Base-by-base conservation (phyloP, 2,888 invertebrate species). In the Linnaemya tessellans region DNA sequence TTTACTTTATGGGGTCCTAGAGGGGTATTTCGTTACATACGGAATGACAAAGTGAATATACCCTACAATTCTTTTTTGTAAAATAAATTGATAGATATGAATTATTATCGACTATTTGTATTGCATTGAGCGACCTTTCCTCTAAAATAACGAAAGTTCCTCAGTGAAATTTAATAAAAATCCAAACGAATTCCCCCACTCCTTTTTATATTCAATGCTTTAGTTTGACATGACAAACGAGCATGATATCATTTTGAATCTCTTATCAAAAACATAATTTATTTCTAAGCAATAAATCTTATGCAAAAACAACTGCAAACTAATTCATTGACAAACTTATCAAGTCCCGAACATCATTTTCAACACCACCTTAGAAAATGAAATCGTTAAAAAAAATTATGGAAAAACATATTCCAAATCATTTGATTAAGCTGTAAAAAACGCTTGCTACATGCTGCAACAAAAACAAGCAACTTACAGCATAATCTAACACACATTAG, bases 351-450 rank as follows among this genome's bases (percentile, higher is more conserved):
- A 74, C 20, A 58, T 30, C 11, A 68, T 35, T 54, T 30, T 43
- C 62, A 54, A 22, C 56, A 79, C 35, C 62, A 79, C 20, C 62
- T 79, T 15, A 51, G 51, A 38, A 78, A 73, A 71, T 56, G 65
- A 46, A 35, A 74, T 20, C 13, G 20, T 30, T 15, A 38, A 58
- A 51, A 70, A 49, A 51, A 70, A 8, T 9, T 54, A 1, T 9
- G 15, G 65, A 38, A 25, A 65, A 68, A 7, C 4, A 60, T 49
- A 20, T 58, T 46, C 77, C 56, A 81, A 74, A 43, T 74, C 56
- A 43, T 78, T 78, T 81, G 84, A 84, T 84, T 81, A 78, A 84
- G 78, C 84, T 84, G 74, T 84, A 84, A 77, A 67, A 65, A 67
- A 70, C 41, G 73, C 68, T 70, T 84, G 78, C 73, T 64, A 74